Conservation (phyloP, 2,113 vertebrate species). For the Myanophis thanlyinensis region DNA sequence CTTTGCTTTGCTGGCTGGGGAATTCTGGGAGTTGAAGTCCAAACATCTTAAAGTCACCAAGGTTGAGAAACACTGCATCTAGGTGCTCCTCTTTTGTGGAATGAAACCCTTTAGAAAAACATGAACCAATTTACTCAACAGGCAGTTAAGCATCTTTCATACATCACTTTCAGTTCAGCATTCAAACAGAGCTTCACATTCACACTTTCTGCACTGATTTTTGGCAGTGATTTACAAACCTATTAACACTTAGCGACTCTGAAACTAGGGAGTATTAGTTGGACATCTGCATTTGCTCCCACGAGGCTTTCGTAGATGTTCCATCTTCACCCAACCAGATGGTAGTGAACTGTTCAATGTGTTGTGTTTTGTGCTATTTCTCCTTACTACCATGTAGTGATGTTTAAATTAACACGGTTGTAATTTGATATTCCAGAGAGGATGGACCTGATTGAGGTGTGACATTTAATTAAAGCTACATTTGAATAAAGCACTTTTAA, state of each 20-base stretch:
- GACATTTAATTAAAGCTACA: background rate
- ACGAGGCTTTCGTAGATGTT: constrained; percentile 25
- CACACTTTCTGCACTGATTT: constrained; percentile 22
- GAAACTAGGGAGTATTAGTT: constrained; percentile 44
- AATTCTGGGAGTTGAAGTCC: too few relatives aligned
- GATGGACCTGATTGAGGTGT: background rate
- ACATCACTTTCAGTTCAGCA: background rate
- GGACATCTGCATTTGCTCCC: constrained; percentile 55
- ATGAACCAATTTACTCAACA: background rate
- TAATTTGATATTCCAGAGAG: background rate
- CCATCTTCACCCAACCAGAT: constrained; percentile 21
- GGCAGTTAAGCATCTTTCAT: constrained; percentile 11
- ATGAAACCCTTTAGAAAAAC: background rate
- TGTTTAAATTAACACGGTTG: background rate
- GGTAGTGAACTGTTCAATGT: constrained; percentile 13
- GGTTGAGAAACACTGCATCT: too few relatives aligned
- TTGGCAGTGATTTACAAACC: constrained; percentile 49
- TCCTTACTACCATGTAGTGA: background rate
- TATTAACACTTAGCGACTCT: constrained; percentile 50
- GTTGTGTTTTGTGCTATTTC: background rate
- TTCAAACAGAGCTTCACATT: constrained; percentile 30
- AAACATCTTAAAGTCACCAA: too few relatives aligned
- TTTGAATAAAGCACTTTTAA: background rate
- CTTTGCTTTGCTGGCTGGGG: too few relatives aligned
- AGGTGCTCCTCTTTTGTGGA: constrained; percentile 8